Base-by-base conservation (phyloP, 2,113 vertebrate species). In the Hippocampus comes region DNA sequence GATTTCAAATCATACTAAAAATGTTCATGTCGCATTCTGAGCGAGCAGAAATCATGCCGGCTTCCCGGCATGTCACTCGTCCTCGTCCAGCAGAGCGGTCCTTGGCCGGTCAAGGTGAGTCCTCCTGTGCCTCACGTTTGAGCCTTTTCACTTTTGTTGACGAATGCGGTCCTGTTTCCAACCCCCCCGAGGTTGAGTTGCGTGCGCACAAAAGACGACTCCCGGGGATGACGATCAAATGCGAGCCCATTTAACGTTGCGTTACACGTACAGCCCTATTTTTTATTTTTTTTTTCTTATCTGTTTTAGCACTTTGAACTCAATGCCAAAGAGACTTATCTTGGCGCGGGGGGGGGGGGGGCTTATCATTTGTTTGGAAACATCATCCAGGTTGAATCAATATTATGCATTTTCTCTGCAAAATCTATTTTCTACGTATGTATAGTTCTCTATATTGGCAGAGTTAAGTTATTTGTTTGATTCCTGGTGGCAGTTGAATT, bases 391-490 rank as follows among this genome's bases (percentile, higher is more conserved):
- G 67, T 83, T 73, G 86, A 75, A 72, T 80, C 66, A 42, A 73
- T 80, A 73, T 83, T 64, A 73, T 75, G 65, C 77, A 86, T 75
- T 84, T 77, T 68, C 77, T 88, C 75, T 83, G 86, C 88, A 84
- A 90, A 82, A 80, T 86, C 67, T 86, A 90, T 91, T 92, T 91
- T 89, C 78, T n/a, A 78, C 79, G 70, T 82, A 77, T 80, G 78
- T 85, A 75, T 76, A 79, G 84, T 85, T 84, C 84, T 87, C 73
- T 65, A 66, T 69, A 79, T 82, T 83, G 76, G 84, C 63, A 74
- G 70, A 76, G 76, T 67, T 71, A 75, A 80, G 83, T 76, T 73
- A 56, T 75, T 76, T 63, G 25, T 74, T 80, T 56, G 53, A 23
- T 56, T 56, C 21, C 53, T 3, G 53, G 21, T n/a, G 20, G 23